Conservation (phyloP, 2,113 vertebrate species). For the Cichladusa arquata region DNA sequence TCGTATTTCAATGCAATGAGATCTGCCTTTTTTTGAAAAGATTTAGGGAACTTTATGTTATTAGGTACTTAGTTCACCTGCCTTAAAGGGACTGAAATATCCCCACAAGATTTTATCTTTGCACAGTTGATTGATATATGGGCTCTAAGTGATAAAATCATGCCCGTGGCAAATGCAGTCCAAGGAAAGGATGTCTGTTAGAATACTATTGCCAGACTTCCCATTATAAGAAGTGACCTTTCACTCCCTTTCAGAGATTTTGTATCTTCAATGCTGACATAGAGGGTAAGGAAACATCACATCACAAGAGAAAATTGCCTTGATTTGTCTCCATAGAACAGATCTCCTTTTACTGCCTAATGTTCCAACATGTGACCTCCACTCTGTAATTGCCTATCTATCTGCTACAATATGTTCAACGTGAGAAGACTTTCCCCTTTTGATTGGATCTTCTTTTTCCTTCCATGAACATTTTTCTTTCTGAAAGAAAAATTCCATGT, state of each 20-base stretch:
- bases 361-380: neutral
- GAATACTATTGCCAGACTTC: neutral
- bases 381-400: neutral
- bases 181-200: neutral
- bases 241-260: neutral
- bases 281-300: neutral
- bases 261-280: neutral
- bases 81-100: neutral
- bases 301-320: neutral
- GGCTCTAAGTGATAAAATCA: neutral
- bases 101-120: neutral
- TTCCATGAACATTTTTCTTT: neutral
- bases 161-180: neutral
- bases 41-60: neutral
- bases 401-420: neutral
- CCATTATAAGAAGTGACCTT: neutral
- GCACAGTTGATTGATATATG: neutral
- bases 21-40: neutral
- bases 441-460: neutral
- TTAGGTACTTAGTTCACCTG: neutral
- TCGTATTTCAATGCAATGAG: neutral
- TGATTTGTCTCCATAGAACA: neutral
- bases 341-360: neutral
- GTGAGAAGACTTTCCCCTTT: neutral
- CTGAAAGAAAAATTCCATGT: neutral